Conservation (phyloP, 2,888 invertebrate species). For the Eulithis prunata region DNA sequence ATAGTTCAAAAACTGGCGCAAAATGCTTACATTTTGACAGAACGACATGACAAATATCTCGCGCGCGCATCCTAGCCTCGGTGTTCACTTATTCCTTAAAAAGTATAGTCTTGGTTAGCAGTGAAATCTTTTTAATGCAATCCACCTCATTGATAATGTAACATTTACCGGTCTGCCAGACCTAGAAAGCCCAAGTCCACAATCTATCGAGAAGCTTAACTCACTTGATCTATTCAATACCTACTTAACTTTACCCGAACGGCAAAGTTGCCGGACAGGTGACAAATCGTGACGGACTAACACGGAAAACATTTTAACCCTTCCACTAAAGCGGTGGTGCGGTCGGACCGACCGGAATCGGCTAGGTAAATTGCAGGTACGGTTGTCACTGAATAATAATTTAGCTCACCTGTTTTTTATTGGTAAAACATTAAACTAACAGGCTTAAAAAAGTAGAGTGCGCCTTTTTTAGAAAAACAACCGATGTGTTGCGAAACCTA, state of each 20-base stretch:
- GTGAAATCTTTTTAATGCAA: too few species aligned
- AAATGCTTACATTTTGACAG: too few species aligned
- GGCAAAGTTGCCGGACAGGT: conserved; percentile 50
- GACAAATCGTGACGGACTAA: conserved; percentile 58
- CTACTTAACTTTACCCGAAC: conserved; percentile 7
- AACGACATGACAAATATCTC: too few species aligned
- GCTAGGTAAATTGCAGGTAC: conserved; percentile 34
- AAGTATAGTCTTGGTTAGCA: too few species aligned
- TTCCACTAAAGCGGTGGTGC: conserved; percentile 48
- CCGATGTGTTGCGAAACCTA: too few species aligned
- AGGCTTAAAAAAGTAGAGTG: too few species aligned
- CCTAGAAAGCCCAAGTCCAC: neutral
- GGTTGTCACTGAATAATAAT: conserved; percentile 8
- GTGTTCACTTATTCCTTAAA: too few species aligned
- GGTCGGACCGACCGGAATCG: conserved; percentile 52
- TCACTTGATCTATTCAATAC: conserved; percentile 12
- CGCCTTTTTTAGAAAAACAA: too few species aligned
- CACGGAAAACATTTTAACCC: conserved; percentile 79
- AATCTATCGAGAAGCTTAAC: conserved; percentile 2
- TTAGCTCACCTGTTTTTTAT: neutral
- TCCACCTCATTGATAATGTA: too few species aligned
- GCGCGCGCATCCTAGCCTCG: too few species aligned
- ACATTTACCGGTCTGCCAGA: neutral
- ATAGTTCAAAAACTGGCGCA: too few species aligned
- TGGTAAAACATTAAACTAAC: too few species aligned